Evolutionary conservation across 2,888 invertebrate species (phyloP), one percentile per base, ranked within the genome.

Genomic region (Peribatodes rhomboidaria): DNA sequence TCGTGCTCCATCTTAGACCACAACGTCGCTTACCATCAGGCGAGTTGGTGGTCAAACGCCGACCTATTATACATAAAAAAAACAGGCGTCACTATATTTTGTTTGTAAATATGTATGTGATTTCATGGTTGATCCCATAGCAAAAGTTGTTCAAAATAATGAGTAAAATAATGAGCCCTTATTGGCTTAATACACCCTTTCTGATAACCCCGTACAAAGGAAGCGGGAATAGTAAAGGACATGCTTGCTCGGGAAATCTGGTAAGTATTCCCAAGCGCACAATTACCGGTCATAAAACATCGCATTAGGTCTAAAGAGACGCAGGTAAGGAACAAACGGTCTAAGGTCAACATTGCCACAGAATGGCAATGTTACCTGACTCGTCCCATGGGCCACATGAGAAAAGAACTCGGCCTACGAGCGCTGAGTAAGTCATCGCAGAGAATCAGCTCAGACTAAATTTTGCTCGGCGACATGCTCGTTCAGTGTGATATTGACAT

Each of bases 301-400:
- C 10, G 35, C 31, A 54, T 54, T 54, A 42, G 42, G 54, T 14
- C 27, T 6, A 7, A 8, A 41, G 41, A 58, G 58, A 31, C 39
- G 18, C 37, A 61, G 54, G 54, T 59, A 62, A 50, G 2, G 44
- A n/a, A 44, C 37, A 56, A 62, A 56, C 20, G 27, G 35, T 31
- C 52, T 53, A 52, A 52, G 53, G 63, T 63, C 63, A 63, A 63
- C 22, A 58, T 57, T 37, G 22, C 13, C 27, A 13, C 54, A 55
- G 49, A 39, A 49, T 6, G 33, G 39, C 27, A 7, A 35, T 37
- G 44, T 52, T 37, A 33, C 49, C 41, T 11, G 41, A 54, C 37
- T 10, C 13, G 39, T 44, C 63, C 63, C 63, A 27, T 0, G 63
- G 18, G 63, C 0, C 3, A 39, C 52, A 53, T 57, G 39, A 63